phyloP scores from a whole-genome alignment of 2,797 vertebrate species.

The Diplodus sargus region DNA sequence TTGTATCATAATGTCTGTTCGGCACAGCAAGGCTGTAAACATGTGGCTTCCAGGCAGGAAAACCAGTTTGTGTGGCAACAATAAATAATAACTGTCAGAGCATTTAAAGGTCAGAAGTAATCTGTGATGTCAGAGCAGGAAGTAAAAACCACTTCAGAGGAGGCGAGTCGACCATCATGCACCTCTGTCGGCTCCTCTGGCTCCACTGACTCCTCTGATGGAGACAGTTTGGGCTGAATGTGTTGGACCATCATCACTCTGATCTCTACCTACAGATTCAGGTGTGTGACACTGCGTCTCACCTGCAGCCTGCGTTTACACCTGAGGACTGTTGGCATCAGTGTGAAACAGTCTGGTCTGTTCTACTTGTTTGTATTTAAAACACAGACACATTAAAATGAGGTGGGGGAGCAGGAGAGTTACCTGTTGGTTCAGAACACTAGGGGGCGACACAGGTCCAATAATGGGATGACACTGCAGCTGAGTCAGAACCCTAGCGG shows the following conservation, averaged over 20 bases:
- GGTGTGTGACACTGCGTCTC: constrained; percentile 14
- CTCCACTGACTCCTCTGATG: not conserved
- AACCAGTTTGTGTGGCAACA: constrained; percentile 13
- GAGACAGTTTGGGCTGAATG: too few species aligned
- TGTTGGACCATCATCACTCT: not conserved
- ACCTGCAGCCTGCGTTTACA: not conserved
- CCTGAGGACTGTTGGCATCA: not conserved
- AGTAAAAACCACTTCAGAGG: not conserved
- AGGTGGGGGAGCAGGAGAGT: not conserved
- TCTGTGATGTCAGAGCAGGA: not conserved
- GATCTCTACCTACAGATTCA: not conserved
- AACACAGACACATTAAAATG: not conserved
- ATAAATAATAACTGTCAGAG: not conserved
- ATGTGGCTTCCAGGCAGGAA: not conserved
- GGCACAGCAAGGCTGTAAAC: not conserved
- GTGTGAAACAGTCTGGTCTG: constrained; percentile 4
- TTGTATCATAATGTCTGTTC: not conserved
- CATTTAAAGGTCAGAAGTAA: constrained; percentile 1
- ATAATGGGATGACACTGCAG: not conserved
- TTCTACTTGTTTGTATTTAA: constrained; percentile 42
- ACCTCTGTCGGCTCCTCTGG: not conserved
- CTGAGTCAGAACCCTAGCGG: constrained; percentile 17
- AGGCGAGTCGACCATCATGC: not conserved
- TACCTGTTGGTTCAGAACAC: constrained; percentile 2
- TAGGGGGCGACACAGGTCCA: constrained; percentile 48